Evolutionary conservation across 2,113 vertebrate species (phyloP).

Genomic region (Dicerorhinus sumatrensis): DNA sequence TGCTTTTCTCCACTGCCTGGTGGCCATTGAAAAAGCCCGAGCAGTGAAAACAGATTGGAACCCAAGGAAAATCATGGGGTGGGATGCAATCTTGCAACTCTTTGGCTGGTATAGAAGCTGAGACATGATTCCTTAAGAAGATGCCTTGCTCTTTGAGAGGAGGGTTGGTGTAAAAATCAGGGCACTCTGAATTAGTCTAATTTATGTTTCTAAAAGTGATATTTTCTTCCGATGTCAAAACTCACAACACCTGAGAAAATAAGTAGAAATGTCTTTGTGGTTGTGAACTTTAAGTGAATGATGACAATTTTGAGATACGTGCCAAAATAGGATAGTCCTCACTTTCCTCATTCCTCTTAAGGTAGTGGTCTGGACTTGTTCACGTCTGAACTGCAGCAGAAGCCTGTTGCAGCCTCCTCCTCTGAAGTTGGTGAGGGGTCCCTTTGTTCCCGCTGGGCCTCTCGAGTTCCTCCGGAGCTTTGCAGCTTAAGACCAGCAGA

Average conservation of each 20-base stretch:
- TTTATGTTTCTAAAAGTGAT: slow-evolving; percentile 39
- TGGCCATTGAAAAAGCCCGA: background rate
- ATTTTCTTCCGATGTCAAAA: slow-evolving; percentile 34
- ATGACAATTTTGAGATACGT: background rate
- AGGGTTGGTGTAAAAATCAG: background rate
- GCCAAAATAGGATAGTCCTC: background rate
- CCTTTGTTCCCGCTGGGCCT: background rate
- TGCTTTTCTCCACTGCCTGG: background rate
- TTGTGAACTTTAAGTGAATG: slow-evolving; percentile 35
- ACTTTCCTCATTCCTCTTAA: slow-evolving; percentile 1
- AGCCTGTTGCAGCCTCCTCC: background rate
- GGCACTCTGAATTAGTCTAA: background rate
- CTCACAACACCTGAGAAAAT: slow-evolving; percentile 46
- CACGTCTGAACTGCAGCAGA: background rate
- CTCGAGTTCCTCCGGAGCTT: background rate
- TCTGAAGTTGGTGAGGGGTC: no score
- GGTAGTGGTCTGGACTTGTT: background rate
- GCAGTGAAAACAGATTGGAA: background rate
- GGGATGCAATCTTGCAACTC: background rate
- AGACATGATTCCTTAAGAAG: background rate
- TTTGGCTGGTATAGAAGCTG: background rate
- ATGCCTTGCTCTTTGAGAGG: background rate
- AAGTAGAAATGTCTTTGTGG: slow-evolving; percentile 24
- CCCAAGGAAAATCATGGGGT: background rate
- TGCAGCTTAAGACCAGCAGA: slow-evolving; percentile 60